A percentile compares a stretch with the other conserved stretches of the same genome.
Evolutionary conservation across 53 echinoderm and acorn worm species (phyloP).

Genomic region (Temnopleurus reevesii): DNA sequence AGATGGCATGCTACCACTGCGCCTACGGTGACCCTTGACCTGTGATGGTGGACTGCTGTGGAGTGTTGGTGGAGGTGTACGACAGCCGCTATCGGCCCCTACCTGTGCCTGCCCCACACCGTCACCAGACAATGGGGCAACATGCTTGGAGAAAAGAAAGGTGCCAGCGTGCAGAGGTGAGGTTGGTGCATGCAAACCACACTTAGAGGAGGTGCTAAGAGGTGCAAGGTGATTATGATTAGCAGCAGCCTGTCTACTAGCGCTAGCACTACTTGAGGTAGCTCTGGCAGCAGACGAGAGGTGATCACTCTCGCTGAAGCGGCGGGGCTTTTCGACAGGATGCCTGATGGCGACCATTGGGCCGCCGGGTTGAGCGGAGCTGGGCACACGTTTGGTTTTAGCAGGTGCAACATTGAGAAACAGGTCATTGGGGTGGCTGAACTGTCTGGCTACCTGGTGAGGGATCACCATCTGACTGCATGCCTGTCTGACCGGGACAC

Average conservation of each 20-base stretch:
- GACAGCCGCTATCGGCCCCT: slow-evolving; percentile 32
- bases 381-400: slow-evolving; percentile 69
- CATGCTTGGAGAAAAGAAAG: slow-evolving; percentile 60
- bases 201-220: slow-evolving; percentile 16
- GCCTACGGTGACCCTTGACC: slow-evolving; percentile 59
- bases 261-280: background rate
- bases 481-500: slow-evolving; percentile 47
- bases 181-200: slow-evolving; percentile 57
- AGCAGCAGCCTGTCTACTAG: slow-evolving; percentile 44
- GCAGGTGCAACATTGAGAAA: slow-evolving; percentile 40
- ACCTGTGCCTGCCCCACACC: slow-evolving; percentile 40
- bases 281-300: slow-evolving; percentile 19
- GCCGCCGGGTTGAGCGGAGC: background rate
- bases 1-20: slow-evolving; percentile 60
- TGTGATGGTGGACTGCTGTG: slow-evolving; percentile 11
- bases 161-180: slow-evolving; percentile 46
- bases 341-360: slow-evolving; percentile 42
- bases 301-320: slow-evolving; percentile 76
- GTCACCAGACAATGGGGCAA: background rate
- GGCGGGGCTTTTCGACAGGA: slow-evolving; percentile 67
- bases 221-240: slow-evolving; percentile 25
- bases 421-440: slow-evolving; percentile 33
- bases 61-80: slow-evolving; percentile 34
- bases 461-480: slow-evolving; percentile 44
- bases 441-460: slow-evolving; percentile 42